Evolutionary conservation across 2,888 invertebrate genomes (phyloP).

Genomic region (Eupithecia tripunctaria): DNA sequence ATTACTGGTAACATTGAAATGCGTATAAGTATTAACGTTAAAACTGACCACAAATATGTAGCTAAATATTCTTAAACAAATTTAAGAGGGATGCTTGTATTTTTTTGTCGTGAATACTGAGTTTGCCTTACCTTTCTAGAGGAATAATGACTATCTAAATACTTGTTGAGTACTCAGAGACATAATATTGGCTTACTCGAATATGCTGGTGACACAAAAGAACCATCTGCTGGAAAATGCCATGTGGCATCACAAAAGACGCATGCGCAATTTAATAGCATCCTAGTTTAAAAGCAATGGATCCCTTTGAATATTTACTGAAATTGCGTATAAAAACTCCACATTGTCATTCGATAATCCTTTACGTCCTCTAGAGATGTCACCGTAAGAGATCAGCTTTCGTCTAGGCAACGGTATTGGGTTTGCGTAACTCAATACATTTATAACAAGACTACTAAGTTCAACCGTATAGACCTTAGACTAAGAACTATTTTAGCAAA

Average conservation of each 20-base stretch:
- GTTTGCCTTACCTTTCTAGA: slow-evolving; percentile 4
- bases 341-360: slow-evolving; percentile 84
- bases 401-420: slow-evolving; percentile 78
- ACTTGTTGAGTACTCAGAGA: slow-evolving; percentile 43
- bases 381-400: slow-evolving; percentile 82
- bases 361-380: slow-evolving; percentile 81
- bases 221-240: slow-evolving; percentile 80
- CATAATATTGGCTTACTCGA: slow-evolving; percentile 65
- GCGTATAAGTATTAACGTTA: neutral
- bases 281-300: slow-evolving; percentile 75
- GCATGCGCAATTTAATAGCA: slow-evolving; percentile 83
- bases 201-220: slow-evolving; percentile 67
- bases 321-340: slow-evolving; percentile 72
- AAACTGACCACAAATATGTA: neutral
- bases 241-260: slow-evolving; percentile 79
- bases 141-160: slow-evolving; percentile 30
- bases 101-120: neutral
- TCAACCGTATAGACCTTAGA: slow-evolving; percentile 48
- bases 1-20: neutral
- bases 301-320: slow-evolving; percentile 70
- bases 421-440: slow-evolving; percentile 83
- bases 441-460: slow-evolving; percentile 48
- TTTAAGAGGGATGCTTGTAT: neutral
- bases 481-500: slow-evolving; percentile 61
- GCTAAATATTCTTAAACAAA: neutral